Percentiles rank a stretch among this genome's conserved stretches.
Evolutionary conservation across 1,140 invertebrate genomes (phyloP).

Genomic region (Zaprionus taronus): DNA sequence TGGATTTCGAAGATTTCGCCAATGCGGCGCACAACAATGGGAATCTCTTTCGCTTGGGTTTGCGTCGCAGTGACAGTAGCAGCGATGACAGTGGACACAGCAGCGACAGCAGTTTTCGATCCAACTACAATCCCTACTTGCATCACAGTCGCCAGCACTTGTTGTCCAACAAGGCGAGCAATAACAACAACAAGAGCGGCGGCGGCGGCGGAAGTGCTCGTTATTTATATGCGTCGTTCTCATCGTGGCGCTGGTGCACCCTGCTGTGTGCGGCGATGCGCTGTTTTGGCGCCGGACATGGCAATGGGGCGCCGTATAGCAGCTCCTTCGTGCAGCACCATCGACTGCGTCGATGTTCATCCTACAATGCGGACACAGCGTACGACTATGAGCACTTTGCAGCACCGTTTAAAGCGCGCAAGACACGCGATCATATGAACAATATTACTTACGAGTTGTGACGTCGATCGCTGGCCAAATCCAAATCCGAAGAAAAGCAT

Average conservation of each 20-base stretch:
- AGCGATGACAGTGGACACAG: slow-evolving; percentile 76
- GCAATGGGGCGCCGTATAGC: slow-evolving; percentile 67
- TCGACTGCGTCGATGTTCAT: slow-evolving; percentile 70
- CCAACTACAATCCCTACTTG: slow-evolving; percentile 80
- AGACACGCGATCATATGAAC: slow-evolving; percentile 81
- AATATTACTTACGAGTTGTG: slow-evolving; percentile 84
- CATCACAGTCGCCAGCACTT: slow-evolving; percentile 81
- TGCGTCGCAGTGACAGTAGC: slow-evolving; percentile 71
- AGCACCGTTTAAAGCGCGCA: slow-evolving; percentile 76
- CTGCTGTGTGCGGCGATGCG: slow-evolving; percentile 82
- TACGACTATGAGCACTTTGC: slow-evolving; percentile 80
- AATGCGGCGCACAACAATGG: slow-evolving; percentile 77
- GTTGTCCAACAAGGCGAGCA: slow-evolving; percentile 59
- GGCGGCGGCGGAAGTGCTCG: slow-evolving; percentile 27
- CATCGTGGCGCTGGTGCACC: slow-evolving; percentile 83
- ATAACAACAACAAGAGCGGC: slow-evolving; percentile 16
- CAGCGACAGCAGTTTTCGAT: slow-evolving; percentile 75
- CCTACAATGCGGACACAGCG: slow-evolving; percentile 74
- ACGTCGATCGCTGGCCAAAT: slow-evolving; percentile 62
- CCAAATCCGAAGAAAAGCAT: slow-evolving; percentile 40
- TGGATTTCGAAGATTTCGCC: slow-evolving; percentile 75
- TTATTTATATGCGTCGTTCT: slow-evolving; percentile 76
- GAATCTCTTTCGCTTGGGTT: slow-evolving; percentile 74
- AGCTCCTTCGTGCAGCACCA: slow-evolving; percentile 72
- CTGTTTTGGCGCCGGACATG: slow-evolving; percentile 78